Evolutionary conservation across 2,113 vertebrate species (phyloP).

Genomic region (Hippotragus niger): DNA sequence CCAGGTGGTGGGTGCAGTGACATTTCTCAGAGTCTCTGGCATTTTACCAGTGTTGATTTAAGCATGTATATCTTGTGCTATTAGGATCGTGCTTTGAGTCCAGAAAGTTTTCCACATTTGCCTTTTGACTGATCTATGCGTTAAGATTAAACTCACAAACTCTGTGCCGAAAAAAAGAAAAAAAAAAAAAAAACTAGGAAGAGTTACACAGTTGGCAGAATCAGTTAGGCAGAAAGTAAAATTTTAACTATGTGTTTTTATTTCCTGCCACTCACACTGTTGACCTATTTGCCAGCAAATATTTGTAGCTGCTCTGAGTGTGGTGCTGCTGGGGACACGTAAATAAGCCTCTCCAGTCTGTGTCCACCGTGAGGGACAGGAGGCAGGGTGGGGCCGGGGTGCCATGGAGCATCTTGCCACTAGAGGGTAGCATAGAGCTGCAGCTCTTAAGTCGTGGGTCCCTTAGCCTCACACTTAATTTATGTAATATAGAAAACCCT

Average conservation of each 20-base stretch:
- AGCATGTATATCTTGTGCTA: background rate
- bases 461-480: background rate
- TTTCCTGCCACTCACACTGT: background rate
- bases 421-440: conserved; percentile 50
- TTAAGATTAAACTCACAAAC: background rate
- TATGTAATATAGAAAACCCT: background rate
- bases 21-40: background rate
- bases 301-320: background rate
- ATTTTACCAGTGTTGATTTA: background rate
- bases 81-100: background rate
- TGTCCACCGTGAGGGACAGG: background rate
- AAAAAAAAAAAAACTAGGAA: background rate
- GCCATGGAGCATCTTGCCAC: background rate
- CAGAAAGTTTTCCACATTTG: background rate
- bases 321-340: background rate
- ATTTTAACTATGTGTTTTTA: background rate
- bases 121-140: background rate
- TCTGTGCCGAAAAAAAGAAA: background rate
- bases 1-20: background rate
- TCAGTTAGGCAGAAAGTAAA: background rate
- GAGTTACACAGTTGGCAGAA: background rate
- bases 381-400: background rate
- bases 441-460: accelerated
- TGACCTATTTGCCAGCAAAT: background rate
- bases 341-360: no score